These are phyloP conservation scores for Pygocentrus nattereri DNA, from an alignment of 2,797 vertebrate genomes.

Conservation along the genomic window DNA sequence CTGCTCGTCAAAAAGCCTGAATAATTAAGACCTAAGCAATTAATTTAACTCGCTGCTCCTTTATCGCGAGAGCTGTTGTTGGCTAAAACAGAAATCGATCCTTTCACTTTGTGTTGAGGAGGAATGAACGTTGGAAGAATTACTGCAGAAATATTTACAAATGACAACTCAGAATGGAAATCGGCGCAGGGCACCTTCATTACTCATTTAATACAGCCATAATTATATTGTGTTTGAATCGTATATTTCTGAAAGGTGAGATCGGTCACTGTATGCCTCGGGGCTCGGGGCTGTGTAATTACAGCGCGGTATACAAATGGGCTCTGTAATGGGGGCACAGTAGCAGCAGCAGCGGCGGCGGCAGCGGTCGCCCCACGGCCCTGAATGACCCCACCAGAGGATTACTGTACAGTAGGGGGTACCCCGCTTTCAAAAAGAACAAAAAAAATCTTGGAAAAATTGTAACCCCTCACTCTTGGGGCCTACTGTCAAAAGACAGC, in stretches of 20 bases:
- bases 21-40: constrained; percentile 28
- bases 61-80: constrained; percentile 14
- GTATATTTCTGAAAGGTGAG: constrained; percentile 76
- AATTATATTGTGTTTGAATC: constrained; percentile 83
- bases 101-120: constrained; percentile 25
- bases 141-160: constrained; percentile 58
- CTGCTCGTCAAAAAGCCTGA: constrained; percentile 1
- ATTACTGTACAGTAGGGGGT: constrained; percentile 73
- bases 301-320: constrained; percentile 87
- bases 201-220: constrained; percentile 74
- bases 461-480: constrained; percentile 32
- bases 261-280: constrained; percentile 72
- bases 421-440: constrained; percentile 67
- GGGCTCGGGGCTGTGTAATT: constrained; percentile 83
- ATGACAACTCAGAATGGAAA: constrained; percentile 47
- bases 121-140: constrained; percentile 48
- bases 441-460: constrained; percentile 56
- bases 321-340: constrained; percentile 75
- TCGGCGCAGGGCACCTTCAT: constrained; percentile 65
- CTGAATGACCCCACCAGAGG: constrained; percentile 75
- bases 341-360: constrained; percentile 6
- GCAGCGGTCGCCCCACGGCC: constrained; percentile 59
- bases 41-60: constrained; percentile 14
- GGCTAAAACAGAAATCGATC: constrained; percentile 43
- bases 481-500: not conserved